Evolutionary conservation across 2,888 invertebrate species (phyloP).

Genomic region (Adela reaumurella): DNA sequence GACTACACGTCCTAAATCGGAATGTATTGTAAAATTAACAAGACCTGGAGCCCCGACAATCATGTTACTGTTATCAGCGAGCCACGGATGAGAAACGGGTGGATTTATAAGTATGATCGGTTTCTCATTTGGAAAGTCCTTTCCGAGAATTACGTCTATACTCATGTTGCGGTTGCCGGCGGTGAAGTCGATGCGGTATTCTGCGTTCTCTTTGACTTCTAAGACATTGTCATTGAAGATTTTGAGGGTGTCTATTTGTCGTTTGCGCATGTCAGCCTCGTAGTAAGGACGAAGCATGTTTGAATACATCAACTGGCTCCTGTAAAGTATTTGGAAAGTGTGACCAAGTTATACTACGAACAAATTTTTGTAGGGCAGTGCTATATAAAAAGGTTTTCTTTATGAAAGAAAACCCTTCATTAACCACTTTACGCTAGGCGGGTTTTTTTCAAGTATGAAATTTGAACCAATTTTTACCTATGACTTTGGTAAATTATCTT

Average conservation of each 20-base stretch:
- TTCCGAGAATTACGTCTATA: constrained; percentile 61
- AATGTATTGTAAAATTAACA: constrained; percentile 72
- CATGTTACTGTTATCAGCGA: constrained; percentile 63
- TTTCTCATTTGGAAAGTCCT: constrained; percentile 73
- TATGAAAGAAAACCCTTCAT: too few species aligned
- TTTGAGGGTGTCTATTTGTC: constrained; percentile 78
- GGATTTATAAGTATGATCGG: constrained; percentile 68
- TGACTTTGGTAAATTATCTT: too few species aligned
- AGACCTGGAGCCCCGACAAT: constrained; percentile 72
- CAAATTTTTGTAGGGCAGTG: too few species aligned
- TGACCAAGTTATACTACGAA: too few species aligned
- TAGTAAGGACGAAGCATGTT: constrained; percentile 55
- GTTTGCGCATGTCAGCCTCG: constrained; percentile 57
- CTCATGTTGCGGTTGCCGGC: constrained; percentile 63
- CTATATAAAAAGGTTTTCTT: too few species aligned
- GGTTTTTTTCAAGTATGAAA: too few species aligned
- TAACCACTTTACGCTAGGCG: too few species aligned
- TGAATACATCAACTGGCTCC: constrained; percentile 1
- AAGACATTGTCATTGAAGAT: constrained; percentile 78
- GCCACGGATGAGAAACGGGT: constrained; percentile 67
- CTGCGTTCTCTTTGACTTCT: constrained; percentile 66
- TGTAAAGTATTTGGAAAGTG: not conserved
- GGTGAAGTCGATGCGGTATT: constrained; percentile 69
- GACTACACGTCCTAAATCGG: constrained; percentile 76
- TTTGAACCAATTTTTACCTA: too few species aligned